Percentiles rank a stretch among this genome's conserved stretches.
These are phyloP conservation scores for Tolmerus cingulatus DNA, from an alignment of 2,888 invertebrate genomes.

Conservation along the genomic window DNA sequence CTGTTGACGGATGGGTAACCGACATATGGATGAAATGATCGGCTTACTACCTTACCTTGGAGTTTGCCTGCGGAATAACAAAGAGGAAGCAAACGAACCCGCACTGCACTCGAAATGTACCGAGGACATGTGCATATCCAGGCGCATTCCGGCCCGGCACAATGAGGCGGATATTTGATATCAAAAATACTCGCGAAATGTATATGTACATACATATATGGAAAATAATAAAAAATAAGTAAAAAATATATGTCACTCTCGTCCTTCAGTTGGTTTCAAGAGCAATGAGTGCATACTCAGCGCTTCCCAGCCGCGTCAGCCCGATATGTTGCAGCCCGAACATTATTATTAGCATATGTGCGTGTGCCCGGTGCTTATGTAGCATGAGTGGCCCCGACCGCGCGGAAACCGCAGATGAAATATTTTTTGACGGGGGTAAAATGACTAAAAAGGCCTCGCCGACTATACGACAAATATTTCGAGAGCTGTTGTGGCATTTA, in stretches of 20 bases:
- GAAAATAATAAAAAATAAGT: not conserved
- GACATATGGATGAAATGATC: slow-evolving; percentile 40
- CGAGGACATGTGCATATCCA: not conserved
- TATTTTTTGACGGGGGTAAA: slow-evolving; percentile 10
- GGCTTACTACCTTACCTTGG: slow-evolving; percentile 12
- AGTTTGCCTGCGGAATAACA: slow-evolving; percentile 16
- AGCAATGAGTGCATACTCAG: slow-evolving; percentile 17
- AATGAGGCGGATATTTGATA: slow-evolving; percentile 7
- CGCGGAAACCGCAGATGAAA: slow-evolving; percentile 19
- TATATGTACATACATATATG: not conserved
- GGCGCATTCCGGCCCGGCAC: not conserved
- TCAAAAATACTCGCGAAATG: not conserved
- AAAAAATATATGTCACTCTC: not conserved
- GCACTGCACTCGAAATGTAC: not conserved
- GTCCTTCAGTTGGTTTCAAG: slow-evolving; percentile 18
- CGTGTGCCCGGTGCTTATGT: not conserved
- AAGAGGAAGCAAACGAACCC: not conserved
- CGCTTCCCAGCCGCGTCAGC: slow-evolving; percentile 1
- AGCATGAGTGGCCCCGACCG: not conserved
- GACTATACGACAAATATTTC: slow-evolving; percentile 18
- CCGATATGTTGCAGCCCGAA: not conserved
- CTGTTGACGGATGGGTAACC: slow-evolving; percentile 37
- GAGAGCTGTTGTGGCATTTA: slow-evolving; percentile 5
- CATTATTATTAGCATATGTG: slow-evolving; percentile 19
- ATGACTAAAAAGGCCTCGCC: not conserved